These are phyloP conservation scores for Dendroctonus ponderosae DNA, from an alignment of 1,140 invertebrate genomes.

Conservation along the genomic window DNA sequence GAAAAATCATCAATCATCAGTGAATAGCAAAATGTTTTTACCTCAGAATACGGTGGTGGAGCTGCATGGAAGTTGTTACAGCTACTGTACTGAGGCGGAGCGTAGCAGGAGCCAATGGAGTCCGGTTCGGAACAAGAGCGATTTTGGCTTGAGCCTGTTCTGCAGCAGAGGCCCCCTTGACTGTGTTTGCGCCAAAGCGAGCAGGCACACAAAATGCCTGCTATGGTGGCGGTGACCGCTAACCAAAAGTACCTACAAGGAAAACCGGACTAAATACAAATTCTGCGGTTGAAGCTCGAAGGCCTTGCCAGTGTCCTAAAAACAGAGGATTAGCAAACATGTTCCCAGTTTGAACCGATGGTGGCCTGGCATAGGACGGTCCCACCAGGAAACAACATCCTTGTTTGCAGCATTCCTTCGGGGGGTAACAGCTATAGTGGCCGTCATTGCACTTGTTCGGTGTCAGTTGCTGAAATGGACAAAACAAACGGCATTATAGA, in stretches of 20 bases:
- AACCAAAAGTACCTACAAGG: slow-evolving; percentile 57
- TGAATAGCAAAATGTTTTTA: slow-evolving; percentile 43
- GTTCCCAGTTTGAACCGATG: slow-evolving; percentile 52
- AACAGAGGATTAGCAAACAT: slow-evolving; percentile 53
- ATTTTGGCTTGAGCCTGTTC: slow-evolving; percentile 43
- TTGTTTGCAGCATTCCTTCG: slow-evolving; percentile 69
- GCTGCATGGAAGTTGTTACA: slow-evolving; percentile 76
- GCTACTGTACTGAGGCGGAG: slow-evolving; percentile 73
- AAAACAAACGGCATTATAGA: not conserved
- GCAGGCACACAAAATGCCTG: slow-evolving; percentile 64
- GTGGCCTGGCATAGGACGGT: slow-evolving; percentile 54
- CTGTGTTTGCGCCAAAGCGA: slow-evolving; percentile 61
- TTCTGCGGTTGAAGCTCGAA: not conserved
- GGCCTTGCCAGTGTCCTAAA: slow-evolving; percentile 55
- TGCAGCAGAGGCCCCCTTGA: slow-evolving; percentile 54
- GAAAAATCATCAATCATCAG: not conserved
- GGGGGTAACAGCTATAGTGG: slow-evolving; percentile 60
- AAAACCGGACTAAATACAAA: not conserved
- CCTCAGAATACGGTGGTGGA: slow-evolving; percentile 78
- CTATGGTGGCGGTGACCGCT: slow-evolving; percentile 59
- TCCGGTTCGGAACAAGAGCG: slow-evolving; percentile 64
- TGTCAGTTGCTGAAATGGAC: slow-evolving; percentile 20
- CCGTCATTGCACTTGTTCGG: slow-evolving; percentile 56
- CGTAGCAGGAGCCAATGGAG: slow-evolving; percentile 72
- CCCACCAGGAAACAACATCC: slow-evolving; percentile 66